A percentile compares a stretch with the other conserved stretches of the same genome.
Evolutionary conservation across 2,113 vertebrate genomes (phyloP).

Genomic region (Pitta sordida): DNA sequence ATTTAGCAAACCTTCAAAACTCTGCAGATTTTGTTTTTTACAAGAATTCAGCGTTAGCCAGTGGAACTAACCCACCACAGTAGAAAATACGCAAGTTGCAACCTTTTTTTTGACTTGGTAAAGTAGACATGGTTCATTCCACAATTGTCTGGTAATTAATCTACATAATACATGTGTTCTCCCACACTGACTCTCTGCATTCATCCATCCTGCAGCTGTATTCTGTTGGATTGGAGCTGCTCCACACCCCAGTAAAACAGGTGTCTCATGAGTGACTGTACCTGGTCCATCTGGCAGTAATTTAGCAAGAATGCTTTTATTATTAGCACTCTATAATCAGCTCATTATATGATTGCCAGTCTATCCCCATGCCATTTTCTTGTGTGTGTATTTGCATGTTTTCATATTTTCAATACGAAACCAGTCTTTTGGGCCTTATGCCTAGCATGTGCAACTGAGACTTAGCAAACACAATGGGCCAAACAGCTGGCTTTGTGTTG

Average conservation of each 20-base stretch:
- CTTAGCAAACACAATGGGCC: not conserved
- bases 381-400: not conserved
- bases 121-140: not conserved
- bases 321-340: conserved; percentile 16
- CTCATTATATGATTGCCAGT: conserved; percentile 16
- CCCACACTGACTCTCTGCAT: not conserved
- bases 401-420: not conserved
- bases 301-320: not conserved
- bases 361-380: not conserved
- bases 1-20: not conserved
- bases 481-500: conserved; percentile 61
- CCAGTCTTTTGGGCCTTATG: not conserved
- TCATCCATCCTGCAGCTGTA: not conserved
- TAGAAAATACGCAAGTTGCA: not conserved
- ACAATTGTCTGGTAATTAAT: not conserved
- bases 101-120: not conserved
- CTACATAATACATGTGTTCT: not conserved
- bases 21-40: not conserved
- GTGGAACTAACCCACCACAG: not conserved
- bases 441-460: not conserved
- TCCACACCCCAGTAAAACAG: not conserved
- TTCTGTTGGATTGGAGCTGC: not conserved
- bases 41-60: not conserved
- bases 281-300: conserved; percentile 27
- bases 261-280: conserved; percentile 9